Percentiles rank a stretch among this genome's conserved stretches.
Evolutionary conservation across 2,888 invertebrate species (phyloP).

Genomic region (Andrena bicolor): DNA sequence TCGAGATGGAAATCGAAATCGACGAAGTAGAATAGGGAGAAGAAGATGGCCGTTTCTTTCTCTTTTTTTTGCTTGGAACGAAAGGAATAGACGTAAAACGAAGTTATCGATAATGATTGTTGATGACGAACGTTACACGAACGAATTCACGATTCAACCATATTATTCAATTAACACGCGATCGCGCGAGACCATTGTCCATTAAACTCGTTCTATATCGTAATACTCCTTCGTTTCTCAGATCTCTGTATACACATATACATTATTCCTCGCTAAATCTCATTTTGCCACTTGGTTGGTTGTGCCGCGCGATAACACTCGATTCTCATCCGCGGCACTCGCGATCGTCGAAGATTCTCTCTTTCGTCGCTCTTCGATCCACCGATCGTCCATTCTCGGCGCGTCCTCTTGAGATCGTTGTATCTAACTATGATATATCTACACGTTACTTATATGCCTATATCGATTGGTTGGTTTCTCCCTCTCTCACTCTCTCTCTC

Average conservation of each 20-base stretch:
- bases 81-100: constrained; percentile 53
- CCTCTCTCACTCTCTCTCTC: constrained; percentile 29
- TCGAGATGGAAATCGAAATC: background rate
- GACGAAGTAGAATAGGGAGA: constrained; percentile 5
- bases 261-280: constrained; percentile 44
- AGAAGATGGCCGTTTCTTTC: constrained; percentile 13
- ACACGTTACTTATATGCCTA: constrained; percentile 82
- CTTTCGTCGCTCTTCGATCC: constrained; percentile 25
- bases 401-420: constrained; percentile 84
- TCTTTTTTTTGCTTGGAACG: constrained; percentile 32
- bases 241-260: constrained; percentile 51
- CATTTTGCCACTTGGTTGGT: constrained; percentile 13
- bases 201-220: constrained; percentile 20
- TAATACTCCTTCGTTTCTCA: constrained; percentile 32
- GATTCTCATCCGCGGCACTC: constrained; percentile 23
- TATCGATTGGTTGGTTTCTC: constrained; percentile 68
- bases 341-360: constrained; percentile 33
- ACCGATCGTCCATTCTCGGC: constrained; percentile 73
- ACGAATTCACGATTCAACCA: constrained; percentile 84
- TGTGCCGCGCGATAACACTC: constrained; percentile 31
- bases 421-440: constrained; percentile 85
- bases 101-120: constrained; percentile 47
- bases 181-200: constrained; percentile 59
- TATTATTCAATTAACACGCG: constrained; percentile 68
- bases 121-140: constrained; percentile 65